These are phyloP conservation scores for Drosophila villosipedis DNA, from an alignment of 2,888 invertebrate species.

Conservation along the genomic window DNA sequence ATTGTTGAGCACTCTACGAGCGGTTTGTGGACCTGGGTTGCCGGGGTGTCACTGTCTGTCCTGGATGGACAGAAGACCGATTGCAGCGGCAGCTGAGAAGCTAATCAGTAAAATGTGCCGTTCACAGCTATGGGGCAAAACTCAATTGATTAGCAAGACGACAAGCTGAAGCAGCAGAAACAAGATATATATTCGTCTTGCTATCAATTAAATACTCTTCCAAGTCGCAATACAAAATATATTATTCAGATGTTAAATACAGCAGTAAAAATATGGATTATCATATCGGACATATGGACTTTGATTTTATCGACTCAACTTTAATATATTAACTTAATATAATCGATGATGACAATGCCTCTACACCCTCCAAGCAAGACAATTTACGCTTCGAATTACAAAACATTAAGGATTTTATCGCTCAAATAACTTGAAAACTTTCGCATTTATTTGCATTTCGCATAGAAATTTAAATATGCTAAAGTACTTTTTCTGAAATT, in stretches of 20 bases:
- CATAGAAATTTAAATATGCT: constrained; percentile 2
- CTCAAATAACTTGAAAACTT: constrained; percentile 1
- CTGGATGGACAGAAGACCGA: constrained; percentile 48
- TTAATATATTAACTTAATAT: background rate
- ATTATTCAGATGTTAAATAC: background rate
- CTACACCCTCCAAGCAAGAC: background rate
- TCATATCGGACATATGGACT: background rate
- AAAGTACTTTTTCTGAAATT: constrained; percentile 6
- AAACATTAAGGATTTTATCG: constrained; percentile 1
- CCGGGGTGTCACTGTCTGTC: background rate
- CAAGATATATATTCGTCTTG: background rate
- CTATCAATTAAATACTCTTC: constrained; percentile 1
- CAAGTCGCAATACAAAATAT: background rate
- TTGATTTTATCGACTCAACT: background rate
- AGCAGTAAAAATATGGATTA: background rate
- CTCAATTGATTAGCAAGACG: constrained; percentile 51
- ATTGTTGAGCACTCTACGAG: constrained; percentile 59
- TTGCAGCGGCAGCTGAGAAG: constrained; percentile 70
- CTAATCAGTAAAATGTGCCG: constrained; percentile 73
- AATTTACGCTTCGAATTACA: background rate
- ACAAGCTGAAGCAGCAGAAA: constrained; percentile 1
- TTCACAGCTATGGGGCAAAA: constrained; percentile 42
- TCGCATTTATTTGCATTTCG: constrained; percentile 5
- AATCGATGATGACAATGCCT: background rate
- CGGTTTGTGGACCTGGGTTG: constrained; percentile 24